Evolutionary conservation across 2,113 vertebrate genomes (phyloP), one percentile per base, ranked within the genome.

Genomic region (Zingel zingel): DNA sequence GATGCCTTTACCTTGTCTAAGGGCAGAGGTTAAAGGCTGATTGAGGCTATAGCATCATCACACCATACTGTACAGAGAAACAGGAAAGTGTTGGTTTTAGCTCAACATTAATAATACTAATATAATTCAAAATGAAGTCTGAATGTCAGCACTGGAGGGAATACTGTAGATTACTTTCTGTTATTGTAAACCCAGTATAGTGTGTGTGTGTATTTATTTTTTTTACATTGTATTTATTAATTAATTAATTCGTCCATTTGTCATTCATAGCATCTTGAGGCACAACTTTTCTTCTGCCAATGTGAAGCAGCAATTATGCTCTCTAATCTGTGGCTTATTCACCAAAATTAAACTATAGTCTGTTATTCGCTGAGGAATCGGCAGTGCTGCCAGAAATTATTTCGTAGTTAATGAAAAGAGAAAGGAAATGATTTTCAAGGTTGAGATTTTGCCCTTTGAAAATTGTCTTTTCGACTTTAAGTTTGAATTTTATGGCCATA

Each of bases 11-110:
- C 84, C 91, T 93, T 91, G 89, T 88, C 84, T 77, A 1, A 77
- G 89, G 84, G 59, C 86, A 89, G 62, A 69, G 89, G 89, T 93
- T 85, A 93, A 79, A 89, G 81, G 82, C 85, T 90, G 82, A 90
- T 85, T 84, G 88, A 84, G 83, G 79, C 85, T 62, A 7, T 13
- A 50, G 82, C 82, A 81, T 86, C 73, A 70, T 84, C 69, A 58
- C 39, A 59, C 48, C 51, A 5, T 33, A 33, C 69, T 79, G 69
- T 54, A 68, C 25, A 66, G 47, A 50, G 61, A 83, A 78, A 48
- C 68, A 53, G 25, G 59, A 50, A 79, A 73, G 63, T 79, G 81
- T 84, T 71, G 48, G 75, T 57, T 84, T 79, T 27, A 81, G 62
- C 76, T 51, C 30, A 30, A 45, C 69, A 77, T 86, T 88, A 51